These are phyloP conservation scores for Radopholus similis DNA, from an alignment of 1,140 invertebrate genomes.

Conservation along the genomic window DNA sequence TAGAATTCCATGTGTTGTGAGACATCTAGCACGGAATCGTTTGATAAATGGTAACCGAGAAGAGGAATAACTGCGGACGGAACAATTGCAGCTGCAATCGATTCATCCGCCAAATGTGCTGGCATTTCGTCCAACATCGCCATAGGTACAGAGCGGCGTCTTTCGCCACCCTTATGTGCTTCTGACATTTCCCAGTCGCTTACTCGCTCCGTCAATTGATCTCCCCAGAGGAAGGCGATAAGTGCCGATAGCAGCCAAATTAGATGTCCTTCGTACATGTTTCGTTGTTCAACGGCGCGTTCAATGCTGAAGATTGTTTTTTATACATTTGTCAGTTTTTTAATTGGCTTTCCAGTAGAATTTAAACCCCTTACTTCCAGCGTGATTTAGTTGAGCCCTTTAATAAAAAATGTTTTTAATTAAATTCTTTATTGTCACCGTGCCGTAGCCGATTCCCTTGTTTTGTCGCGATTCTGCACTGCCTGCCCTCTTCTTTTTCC, in stretches of 20 bases:
- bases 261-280: constrained; percentile 51
- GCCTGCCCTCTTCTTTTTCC: not conserved
- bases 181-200: constrained; percentile 20
- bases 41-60: constrained; percentile 24
- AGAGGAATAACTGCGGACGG: constrained; percentile 18
- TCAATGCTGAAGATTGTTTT: constrained; percentile 25
- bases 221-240: constrained; percentile 50
- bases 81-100: not conserved
- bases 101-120: constrained; percentile 15
- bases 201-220: constrained; percentile 23
- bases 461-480: constrained; percentile 12
- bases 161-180: constrained; percentile 10
- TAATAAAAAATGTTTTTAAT: no score
- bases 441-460: constrained; percentile 86
- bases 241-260: constrained; percentile 56
- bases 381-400: constrained; percentile 87
- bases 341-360: constrained; percentile 67
- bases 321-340: constrained; percentile 75
- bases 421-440: no score
- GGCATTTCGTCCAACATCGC: constrained; percentile 20
- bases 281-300: constrained; percentile 29
- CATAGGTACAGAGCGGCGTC: constrained; percentile 3
- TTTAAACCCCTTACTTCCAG: constrained; percentile 69
- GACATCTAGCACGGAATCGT: constrained; percentile 55
- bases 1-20: constrained; percentile 57